Evolutionary conservation across 2,797 vertebrate species (phyloP).

Genomic region (Lepus townsendii): DNA sequence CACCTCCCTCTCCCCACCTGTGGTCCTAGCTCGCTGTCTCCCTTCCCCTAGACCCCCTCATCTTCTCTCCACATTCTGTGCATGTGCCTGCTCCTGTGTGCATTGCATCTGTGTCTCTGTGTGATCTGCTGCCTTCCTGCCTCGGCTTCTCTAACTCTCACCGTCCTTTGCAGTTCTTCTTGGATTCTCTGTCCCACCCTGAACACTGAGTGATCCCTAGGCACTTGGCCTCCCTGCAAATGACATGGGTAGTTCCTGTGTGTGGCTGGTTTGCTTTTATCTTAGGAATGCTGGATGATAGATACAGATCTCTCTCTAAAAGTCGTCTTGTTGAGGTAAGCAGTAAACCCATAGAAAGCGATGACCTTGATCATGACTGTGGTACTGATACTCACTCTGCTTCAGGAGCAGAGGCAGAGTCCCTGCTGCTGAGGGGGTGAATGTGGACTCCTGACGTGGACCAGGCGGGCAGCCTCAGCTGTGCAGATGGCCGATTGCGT

Average conservation of each 20-base stretch:
- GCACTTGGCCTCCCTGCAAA: constrained; percentile 65
- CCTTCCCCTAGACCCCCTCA: not conserved
- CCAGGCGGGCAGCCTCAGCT: not conserved
- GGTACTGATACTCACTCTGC: not conserved
- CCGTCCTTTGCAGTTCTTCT: constrained; percentile 78
- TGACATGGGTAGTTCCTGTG: constrained; percentile 69
- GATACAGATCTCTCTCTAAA: constrained; percentile 63
- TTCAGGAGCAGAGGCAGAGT: constrained; percentile 35
- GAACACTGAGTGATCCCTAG: constrained; percentile 73
- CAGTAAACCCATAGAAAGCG: constrained; percentile 47
- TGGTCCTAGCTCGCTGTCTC: not conserved
- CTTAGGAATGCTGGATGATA: constrained; percentile 70
- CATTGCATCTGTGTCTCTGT: not conserved
- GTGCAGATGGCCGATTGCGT: not conserved
- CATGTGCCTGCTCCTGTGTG: constrained; percentile 33
- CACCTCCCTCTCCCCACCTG: not conserved
- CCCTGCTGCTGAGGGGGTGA: not conserved
- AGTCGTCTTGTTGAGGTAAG: constrained; percentile 77
- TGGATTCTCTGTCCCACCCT: constrained; percentile 73
- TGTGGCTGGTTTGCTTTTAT: constrained; percentile 71
- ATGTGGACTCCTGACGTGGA: constrained; percentile 3
- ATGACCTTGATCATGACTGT: not conserved
- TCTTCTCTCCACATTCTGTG: not conserved
- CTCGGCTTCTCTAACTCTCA: constrained; percentile 72
- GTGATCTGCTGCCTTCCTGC: constrained; percentile 44